Evolutionary conservation across 2,797 vertebrate genomes (phyloP).

Genomic region (Catostomus latipinnis): DNA sequence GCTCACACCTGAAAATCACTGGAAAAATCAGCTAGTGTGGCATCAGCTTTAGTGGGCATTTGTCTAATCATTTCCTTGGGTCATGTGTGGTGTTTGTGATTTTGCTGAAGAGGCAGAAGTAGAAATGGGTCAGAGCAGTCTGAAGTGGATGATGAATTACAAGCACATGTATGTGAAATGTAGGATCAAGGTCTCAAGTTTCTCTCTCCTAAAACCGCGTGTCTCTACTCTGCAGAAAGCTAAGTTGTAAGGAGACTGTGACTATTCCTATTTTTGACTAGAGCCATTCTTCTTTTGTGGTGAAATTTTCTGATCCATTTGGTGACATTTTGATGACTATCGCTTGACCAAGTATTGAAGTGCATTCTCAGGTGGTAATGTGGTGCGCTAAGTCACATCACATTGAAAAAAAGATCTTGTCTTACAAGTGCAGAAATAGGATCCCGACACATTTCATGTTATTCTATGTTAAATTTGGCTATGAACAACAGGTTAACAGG

Average conservation of each 20-base stretch:
- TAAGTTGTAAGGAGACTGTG: too few relatives aligned
- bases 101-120: not conserved
- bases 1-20: too few relatives aligned
- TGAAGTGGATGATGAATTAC: constrained; percentile 18
- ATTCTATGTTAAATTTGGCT: not conserved
- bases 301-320: too few relatives aligned
- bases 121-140: constrained; percentile 28
- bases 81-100: constrained; percentile 4
- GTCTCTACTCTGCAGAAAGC: too few relatives aligned
- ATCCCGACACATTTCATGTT: not conserved
- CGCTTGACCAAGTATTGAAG: too few relatives aligned
- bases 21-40: too few relatives aligned
- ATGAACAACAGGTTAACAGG: not conserved
- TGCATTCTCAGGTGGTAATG: too few relatives aligned
- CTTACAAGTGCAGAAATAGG: not conserved
- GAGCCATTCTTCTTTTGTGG: too few relatives aligned
- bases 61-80: constrained; percentile 13
- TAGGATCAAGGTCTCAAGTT: constrained; percentile 32
- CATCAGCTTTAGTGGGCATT: not conserved
- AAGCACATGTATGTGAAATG: constrained; percentile 50
- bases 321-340: too few relatives aligned
- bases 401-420: too few relatives aligned
- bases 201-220: not conserved
- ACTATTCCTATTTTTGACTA: too few relatives aligned
- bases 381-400: too few relatives aligned